phyloP scores from a whole-genome alignment of 64 coral and sea anemone species.

The Pachyseris speciosa region DNA sequence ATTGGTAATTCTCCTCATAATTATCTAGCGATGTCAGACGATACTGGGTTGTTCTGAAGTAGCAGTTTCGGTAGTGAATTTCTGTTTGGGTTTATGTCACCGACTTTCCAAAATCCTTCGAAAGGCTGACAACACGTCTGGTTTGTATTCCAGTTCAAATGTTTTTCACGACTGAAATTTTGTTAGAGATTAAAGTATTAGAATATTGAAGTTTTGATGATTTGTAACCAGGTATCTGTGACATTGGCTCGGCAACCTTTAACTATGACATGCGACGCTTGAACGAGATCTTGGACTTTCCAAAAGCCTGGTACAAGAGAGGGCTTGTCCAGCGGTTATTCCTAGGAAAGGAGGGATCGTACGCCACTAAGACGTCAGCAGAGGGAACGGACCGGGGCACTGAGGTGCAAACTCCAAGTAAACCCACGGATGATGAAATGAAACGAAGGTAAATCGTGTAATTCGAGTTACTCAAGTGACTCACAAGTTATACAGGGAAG shows the following conservation, averaged over 20 bases:
- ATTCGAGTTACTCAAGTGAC: not conserved
- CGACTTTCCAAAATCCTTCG: too few relatives aligned
- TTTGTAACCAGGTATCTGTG: slow-evolving; percentile 83
- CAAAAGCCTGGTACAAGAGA: slow-evolving; percentile 97
- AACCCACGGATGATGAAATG: not conserved
- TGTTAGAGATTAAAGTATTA: too few relatives aligned
- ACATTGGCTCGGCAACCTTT: slow-evolving; percentile 95
- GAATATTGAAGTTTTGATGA: not conserved
- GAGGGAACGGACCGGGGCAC: slow-evolving; percentile 11
- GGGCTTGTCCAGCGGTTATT: slow-evolving; percentile 89
- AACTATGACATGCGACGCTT: slow-evolving; percentile 97
- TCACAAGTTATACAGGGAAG: too few relatives aligned
- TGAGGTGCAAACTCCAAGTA: not conserved
- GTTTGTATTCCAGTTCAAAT: too few relatives aligned
- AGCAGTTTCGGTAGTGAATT: too few relatives aligned
- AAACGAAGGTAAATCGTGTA: slow-evolving; percentile 40
- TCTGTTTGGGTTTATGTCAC: too few relatives aligned
- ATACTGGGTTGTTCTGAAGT: too few relatives aligned
- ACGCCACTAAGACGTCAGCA: slow-evolving; percentile 82
- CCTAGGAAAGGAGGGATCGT: slow-evolving; percentile 94
- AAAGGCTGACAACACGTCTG: too few relatives aligned
- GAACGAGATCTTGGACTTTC: slow-evolving; percentile 97
- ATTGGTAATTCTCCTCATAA: not conserved
- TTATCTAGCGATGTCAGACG: too few relatives aligned
- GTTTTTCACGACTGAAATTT: too few relatives aligned